These are phyloP conservation scores for Chaetogeoica ovagalla DNA, from an alignment of 2,888 invertebrate genomes.

Conservation along the genomic window DNA sequence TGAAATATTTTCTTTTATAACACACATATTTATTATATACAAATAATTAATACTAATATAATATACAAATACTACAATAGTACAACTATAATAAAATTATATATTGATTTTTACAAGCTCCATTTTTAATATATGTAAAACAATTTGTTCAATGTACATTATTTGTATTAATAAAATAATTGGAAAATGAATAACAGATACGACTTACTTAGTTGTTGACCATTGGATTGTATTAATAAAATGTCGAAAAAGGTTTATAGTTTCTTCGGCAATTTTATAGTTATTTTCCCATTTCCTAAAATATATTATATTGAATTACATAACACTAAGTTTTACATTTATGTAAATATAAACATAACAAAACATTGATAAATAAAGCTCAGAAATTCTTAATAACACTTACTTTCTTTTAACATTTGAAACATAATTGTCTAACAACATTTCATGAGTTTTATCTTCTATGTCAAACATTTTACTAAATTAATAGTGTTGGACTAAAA, in stretches of 20 bases:
- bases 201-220: slow-evolving; percentile 42
- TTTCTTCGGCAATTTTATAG: slow-evolving; percentile 35
- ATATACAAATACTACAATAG: no score
- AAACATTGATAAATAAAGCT: neutral
- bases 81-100: no score
- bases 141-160: no score
- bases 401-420: slow-evolving; percentile 47
- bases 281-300: slow-evolving; percentile 45
- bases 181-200: neutral
- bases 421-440: slow-evolving; percentile 32
- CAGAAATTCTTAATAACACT: neutral
- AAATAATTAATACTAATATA: no score
- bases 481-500: neutral
- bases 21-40: no score
- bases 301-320: neutral
- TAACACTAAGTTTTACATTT: neutral
- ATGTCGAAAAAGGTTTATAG: slow-evolving; percentile 37
- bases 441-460: slow-evolving; percentile 26
- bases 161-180: neutral
- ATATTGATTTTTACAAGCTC: no score
- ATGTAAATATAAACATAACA: neutral
- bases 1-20: no score
- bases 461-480: slow-evolving; percentile 29
- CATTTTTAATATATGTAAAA: no score
- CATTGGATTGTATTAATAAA: slow-evolving; percentile 44